phyloP scores from a whole-genome alignment of 2,797 vertebrate species.

The Acrossocheilus fasciatus region DNA sequence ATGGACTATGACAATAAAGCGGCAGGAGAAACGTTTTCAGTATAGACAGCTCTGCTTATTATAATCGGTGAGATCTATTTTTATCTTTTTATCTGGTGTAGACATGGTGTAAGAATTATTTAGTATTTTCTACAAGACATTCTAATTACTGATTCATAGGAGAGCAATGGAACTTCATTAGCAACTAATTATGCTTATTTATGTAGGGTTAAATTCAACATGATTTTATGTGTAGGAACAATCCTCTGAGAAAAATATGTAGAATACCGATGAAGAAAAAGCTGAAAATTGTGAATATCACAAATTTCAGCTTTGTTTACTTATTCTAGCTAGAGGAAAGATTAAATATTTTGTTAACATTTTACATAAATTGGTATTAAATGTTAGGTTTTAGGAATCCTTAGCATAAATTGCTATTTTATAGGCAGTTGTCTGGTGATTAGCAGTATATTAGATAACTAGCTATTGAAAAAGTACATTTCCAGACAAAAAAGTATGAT shows the following conservation, averaged over 20 bases:
- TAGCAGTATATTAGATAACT: not conserved
- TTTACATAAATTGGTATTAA: not conserved
- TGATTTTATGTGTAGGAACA: conserved; percentile 15
- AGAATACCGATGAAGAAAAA: conserved; percentile 17
- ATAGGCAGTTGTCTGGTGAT: not conserved
- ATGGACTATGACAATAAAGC: not conserved
- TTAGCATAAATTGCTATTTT: not conserved
- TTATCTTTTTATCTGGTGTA: not conserved
- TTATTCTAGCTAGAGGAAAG: not conserved
- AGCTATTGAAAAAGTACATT: not conserved
- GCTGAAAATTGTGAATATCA: not conserved
- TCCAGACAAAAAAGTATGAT: not conserved
- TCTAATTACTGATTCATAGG: conserved; percentile 33
- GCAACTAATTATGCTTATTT: conserved; percentile 43
- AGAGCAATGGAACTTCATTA: conserved; percentile 26
- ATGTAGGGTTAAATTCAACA: conserved; percentile 36
- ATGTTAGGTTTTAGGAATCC: not conserved
- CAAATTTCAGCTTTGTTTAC: not conserved
- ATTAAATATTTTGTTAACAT: not conserved
- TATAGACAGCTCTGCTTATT: conserved; percentile 7
- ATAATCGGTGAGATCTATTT: not conserved
- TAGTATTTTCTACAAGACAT: conserved; percentile 15
- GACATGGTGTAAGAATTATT: conserved; percentile 21
- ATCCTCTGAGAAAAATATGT: not conserved
- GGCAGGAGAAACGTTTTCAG: not conserved